phyloP scores from a whole-genome alignment of 2,113 vertebrate species.

The Podarcis cretensis region DNA sequence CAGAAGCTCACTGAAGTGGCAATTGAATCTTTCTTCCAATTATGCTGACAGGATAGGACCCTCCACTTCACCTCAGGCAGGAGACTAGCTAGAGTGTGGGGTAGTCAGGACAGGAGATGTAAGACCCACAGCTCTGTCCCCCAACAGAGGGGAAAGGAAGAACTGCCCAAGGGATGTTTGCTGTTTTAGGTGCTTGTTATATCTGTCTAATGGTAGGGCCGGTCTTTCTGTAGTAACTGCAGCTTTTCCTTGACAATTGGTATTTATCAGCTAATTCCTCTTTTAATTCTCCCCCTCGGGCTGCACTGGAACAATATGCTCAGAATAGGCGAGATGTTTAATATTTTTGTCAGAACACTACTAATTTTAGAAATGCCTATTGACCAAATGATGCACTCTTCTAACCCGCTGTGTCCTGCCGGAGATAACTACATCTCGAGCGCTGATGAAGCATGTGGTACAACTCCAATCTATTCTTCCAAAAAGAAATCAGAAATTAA shows the following conservation, averaged over 20 bases:
- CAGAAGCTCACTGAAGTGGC: no score
- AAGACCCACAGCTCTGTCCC: no score
- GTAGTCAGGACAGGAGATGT: no score
- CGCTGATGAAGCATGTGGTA: constrained; percentile 38
- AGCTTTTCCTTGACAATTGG: background rate
- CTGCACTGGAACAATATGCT: constrained; percentile 30
- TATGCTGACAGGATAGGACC: no score
- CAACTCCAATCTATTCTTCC: constrained; percentile 50
- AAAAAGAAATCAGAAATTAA: constrained; percentile 64
- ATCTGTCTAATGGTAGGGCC: no score
- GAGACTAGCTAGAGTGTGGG: no score
- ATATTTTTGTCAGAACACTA: constrained; percentile 40
- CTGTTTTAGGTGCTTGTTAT: no score
- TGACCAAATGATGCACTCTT: constrained; percentile 23
- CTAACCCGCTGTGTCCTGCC: constrained; percentile 19
- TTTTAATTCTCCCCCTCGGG: background rate
- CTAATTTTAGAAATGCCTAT: constrained; percentile 57
- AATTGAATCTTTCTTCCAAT: no score
- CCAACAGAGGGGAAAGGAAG: no score
- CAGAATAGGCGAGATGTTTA: constrained; percentile 25
- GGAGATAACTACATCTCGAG: constrained; percentile 46
- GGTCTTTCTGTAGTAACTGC: background rate
- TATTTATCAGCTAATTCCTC: constrained; percentile 28
- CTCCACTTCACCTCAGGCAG: no score
- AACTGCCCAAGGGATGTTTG: no score